phyloP scores from a whole-genome alignment of 2,888 invertebrate genomes.

The Pediacus dermestoides region DNA sequence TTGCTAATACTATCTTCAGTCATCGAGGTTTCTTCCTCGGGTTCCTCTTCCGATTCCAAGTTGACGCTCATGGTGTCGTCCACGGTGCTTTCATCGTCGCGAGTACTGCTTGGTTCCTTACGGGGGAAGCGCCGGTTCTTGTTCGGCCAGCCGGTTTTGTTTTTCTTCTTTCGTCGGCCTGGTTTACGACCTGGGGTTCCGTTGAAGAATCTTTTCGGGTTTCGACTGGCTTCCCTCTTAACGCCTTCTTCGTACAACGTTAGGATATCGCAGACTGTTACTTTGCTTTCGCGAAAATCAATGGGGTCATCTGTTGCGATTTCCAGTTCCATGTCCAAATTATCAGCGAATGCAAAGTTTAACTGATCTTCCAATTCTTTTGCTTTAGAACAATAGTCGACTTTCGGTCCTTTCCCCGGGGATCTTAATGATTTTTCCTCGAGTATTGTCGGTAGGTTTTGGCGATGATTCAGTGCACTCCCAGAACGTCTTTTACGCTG shows the following conservation, averaged over 20 bases:
- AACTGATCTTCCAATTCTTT: slow-evolving; percentile 51
- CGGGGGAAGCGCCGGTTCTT: slow-evolving; percentile 43
- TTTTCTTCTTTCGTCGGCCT: slow-evolving; percentile 60
- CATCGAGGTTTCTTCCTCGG: slow-evolving; percentile 23
- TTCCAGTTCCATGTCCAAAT: slow-evolving; percentile 23
- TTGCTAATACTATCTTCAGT: slow-evolving; percentile 27
- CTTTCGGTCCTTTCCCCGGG: slow-evolving; percentile 42
- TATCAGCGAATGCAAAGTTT: slow-evolving; percentile 29
- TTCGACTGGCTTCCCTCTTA: slow-evolving; percentile 17
- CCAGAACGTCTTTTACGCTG: slow-evolving; percentile 51
- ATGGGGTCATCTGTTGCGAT: slow-evolving; percentile 43
- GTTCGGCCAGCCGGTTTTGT: slow-evolving; percentile 79
- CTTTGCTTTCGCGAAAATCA: slow-evolving; percentile 34
- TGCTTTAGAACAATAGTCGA: slow-evolving; percentile 41
- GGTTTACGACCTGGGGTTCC: slow-evolving; percentile 38
- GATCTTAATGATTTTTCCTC: slow-evolving; percentile 44
- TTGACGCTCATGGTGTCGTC: slow-evolving; percentile 12
- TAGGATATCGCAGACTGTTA: slow-evolving; percentile 41
- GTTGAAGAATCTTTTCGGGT: slow-evolving; percentile 25
- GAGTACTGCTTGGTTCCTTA: slow-evolving; percentile 40
- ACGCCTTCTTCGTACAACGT: slow-evolving; percentile 15
- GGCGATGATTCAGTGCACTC: slow-evolving; percentile 8
- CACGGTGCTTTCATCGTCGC: slow-evolving; percentile 11
- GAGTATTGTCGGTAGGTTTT: slow-evolving; percentile 31
- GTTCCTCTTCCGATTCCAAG: slow-evolving; percentile 15